Conservation (phyloP, 2,113 vertebrate species). For the Gavia stellata region DNA sequence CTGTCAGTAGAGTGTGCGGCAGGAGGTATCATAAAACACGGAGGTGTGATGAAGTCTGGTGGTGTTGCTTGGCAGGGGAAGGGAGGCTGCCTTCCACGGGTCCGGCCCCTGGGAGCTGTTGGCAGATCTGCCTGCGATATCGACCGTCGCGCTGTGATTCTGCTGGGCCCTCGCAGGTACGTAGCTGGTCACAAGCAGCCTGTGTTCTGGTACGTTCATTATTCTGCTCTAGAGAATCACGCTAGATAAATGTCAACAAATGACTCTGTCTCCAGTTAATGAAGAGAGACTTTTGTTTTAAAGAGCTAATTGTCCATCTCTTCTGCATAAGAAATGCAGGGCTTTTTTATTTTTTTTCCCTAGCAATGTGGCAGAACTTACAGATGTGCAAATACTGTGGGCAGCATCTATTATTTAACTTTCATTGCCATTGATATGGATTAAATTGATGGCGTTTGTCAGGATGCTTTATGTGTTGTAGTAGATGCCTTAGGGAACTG, state of each 20-base stretch:
- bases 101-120: not conserved
- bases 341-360: too few species aligned
- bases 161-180: not conserved
- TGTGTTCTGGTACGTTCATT: not conserved
- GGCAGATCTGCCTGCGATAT: not conserved
- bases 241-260: not conserved
- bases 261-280: not conserved
- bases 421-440: constrained; percentile 17
- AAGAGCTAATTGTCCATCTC: not conserved
- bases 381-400: not conserved
- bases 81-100: not conserved
- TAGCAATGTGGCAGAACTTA: not conserved
- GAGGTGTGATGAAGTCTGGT: not conserved
- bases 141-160: rapidly evolving
- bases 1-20: rapidly evolving
- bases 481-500: not conserved
- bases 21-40: not conserved
- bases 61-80: not conserved
- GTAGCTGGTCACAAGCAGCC: not conserved
- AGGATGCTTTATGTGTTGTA: not conserved
- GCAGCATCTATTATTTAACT: constrained; percentile 42
- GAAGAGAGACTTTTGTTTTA: constrained; percentile 1
- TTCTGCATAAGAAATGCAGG: not conserved
- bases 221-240: not conserved
- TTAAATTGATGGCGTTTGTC: constrained; percentile 44